phyloP scores from a whole-genome alignment of 30 jellyfish, hydroid and myxozoan genomes.

The Chrysaora quinquecirrha region DNA sequence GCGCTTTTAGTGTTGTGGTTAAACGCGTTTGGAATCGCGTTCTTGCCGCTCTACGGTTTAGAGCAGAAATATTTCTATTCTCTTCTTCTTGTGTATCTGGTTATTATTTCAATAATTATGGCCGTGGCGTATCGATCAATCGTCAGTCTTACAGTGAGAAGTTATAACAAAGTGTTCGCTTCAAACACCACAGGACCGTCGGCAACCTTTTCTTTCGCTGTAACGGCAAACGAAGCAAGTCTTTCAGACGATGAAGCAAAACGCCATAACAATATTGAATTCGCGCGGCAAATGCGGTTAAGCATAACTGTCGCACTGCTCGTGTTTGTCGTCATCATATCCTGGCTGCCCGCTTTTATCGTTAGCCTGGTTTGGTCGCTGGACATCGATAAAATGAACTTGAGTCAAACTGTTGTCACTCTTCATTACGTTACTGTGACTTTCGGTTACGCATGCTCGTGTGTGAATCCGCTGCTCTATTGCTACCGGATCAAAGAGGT shows the following conservation, averaged over 20 bases:
- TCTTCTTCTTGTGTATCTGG: conserved; percentile 32
- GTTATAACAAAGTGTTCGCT: background rate
- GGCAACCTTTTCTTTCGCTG: background rate
- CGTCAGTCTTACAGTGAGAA: background rate
- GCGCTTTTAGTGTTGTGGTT: conserved; percentile 36
- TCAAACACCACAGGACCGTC: background rate
- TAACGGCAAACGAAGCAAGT: too few relatives aligned
- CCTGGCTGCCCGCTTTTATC: conserved; percentile 60
- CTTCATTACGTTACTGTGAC: conserved; percentile 36
- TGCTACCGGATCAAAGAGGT: conserved; percentile 58
- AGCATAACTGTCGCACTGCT: conserved; percentile 47
- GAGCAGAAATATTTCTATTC: conserved; percentile 28
- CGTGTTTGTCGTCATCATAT: conserved; percentile 17
- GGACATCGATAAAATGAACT: conserved; percentile 22
- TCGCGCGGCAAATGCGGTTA: conserved; percentile 55
- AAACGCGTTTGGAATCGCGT: conserved; percentile 38
- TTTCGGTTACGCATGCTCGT: conserved; percentile 44
- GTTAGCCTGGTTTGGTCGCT: conserved; percentile 48
- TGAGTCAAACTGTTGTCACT: conserved; percentile 16
- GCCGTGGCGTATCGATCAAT: background rate
- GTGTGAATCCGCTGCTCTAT: conserved; percentile 55
- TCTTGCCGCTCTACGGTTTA: conserved; percentile 49
- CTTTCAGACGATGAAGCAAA: too few relatives aligned
- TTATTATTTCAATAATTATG: conserved; percentile 28
- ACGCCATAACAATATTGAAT: conserved; percentile 23